phyloP scores from a whole-genome alignment of 2,113 vertebrate genomes.

The Isurus oxyrinchus region DNA sequence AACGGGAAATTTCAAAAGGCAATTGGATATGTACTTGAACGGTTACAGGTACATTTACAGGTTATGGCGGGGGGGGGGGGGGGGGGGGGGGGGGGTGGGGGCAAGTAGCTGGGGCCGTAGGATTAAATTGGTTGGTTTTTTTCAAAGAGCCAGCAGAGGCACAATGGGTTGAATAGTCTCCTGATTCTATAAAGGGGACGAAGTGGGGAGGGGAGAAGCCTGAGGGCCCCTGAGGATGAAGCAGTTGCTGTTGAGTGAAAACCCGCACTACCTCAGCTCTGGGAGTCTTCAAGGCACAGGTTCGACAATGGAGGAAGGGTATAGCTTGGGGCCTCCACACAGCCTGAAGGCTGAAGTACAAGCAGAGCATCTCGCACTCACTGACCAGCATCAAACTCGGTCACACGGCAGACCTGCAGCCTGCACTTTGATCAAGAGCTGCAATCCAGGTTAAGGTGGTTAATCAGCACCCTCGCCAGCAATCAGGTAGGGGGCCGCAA shows the following conservation, averaged over 20 bases:
- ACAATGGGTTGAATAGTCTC: no score
- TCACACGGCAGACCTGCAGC: not conserved
- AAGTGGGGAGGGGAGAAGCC: not conserved
- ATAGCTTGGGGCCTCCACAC: not conserved
- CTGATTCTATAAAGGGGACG: no score
- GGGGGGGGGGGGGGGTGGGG: no score
- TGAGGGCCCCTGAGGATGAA: not conserved
- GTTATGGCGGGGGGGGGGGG: no score
- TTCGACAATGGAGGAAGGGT: not conserved
- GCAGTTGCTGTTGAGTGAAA: not conserved
- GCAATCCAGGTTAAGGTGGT: not conserved
- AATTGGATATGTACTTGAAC: not conserved
- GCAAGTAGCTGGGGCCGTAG: not conserved
- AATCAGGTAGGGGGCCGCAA: not conserved
- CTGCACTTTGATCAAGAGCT: not conserved
- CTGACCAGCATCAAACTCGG: conserved; percentile 17
- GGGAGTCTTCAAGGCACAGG: not conserved
- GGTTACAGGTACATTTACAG: no score
- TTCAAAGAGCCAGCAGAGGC: no score
- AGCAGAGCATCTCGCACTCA: not conserved
- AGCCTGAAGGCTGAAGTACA: not conserved
- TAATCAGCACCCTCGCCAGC: not conserved
- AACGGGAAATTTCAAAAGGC: not conserved
- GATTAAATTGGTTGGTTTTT: no score
- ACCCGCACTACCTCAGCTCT: not conserved